These are phyloP conservation scores for Corydoras maculifer DNA, from an alignment of 2,113 vertebrate genomes.

Conservation along the genomic window DNA sequence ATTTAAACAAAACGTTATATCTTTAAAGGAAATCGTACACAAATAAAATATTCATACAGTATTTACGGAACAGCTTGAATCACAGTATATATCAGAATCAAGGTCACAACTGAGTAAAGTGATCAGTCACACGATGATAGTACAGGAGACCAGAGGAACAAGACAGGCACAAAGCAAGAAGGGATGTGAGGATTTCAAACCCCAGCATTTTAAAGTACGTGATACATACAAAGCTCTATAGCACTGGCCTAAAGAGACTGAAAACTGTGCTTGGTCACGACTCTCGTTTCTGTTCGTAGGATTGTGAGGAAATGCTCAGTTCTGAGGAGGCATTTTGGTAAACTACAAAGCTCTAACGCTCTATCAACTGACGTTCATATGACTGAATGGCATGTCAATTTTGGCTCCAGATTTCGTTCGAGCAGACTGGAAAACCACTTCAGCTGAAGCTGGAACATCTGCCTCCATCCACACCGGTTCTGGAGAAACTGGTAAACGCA, in stretches of 20 bases:
- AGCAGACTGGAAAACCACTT: conserved; percentile 6
- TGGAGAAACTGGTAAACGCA: conserved; percentile 9
- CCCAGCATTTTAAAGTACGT: conserved; percentile 3
- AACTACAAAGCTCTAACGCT: too few species aligned
- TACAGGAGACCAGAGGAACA: conserved; percentile 32
- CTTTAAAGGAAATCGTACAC: conserved; percentile 29
- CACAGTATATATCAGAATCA: conserved; percentile 47
- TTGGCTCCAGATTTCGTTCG: conserved; percentile 11
- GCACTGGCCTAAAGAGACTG: background rate
- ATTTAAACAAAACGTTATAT: conserved; percentile 23
- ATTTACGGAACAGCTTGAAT: conserved; percentile 31
- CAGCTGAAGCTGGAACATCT: conserved; percentile 9
- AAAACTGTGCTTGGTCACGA: conserved; percentile 18
- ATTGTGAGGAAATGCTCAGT: too few species aligned
- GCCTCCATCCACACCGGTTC: conserved; percentile 8
- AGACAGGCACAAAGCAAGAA: conserved; percentile 40
- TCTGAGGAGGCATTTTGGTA: too few species aligned
- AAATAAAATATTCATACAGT: conserved; percentile 33
- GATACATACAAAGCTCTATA: conserved; percentile 11
- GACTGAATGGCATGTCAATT: conserved; percentile 1
- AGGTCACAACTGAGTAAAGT: conserved; percentile 36
- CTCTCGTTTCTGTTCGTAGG: background rate
- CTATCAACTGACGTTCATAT: background rate
- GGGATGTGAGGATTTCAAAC: conserved; percentile 17
- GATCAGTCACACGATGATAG: conserved; percentile 48